Evolutionary conservation across 2,888 invertebrate genomes (phyloP).

Genomic region (Sylvicola fuscatus): DNA sequence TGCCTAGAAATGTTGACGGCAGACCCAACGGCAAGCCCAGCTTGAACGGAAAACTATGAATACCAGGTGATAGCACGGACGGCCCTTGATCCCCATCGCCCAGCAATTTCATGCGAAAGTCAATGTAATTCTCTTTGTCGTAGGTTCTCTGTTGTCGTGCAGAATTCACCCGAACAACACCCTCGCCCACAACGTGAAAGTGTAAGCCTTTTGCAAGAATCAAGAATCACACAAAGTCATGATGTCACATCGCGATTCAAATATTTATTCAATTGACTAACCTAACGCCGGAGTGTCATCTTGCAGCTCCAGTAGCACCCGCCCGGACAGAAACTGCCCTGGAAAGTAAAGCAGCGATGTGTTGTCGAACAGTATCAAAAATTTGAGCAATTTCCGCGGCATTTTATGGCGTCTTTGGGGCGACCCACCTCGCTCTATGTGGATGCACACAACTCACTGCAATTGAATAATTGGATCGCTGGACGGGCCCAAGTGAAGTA

Average conservation of each 20-base stretch:
- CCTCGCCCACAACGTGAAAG: conserved; percentile 88
- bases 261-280: conserved; percentile 25
- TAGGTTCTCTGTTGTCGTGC: conserved; percentile 67
- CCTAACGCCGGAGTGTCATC: conserved; percentile 82
- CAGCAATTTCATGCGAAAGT: conserved; percentile 79
- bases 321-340: conserved; percentile 79
- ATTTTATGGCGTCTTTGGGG: too few species aligned
- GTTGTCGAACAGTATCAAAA: conserved; percentile 84
- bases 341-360: conserved; percentile 83
- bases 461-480: too few species aligned
- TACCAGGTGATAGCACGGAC: conserved; percentile 71
- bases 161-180: conserved; percentile 70
- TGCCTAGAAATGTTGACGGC: conserved; percentile 82
- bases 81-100: conserved; percentile 74
- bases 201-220: conserved; percentile 46
- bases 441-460: too few species aligned
- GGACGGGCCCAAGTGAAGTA: too few species aligned
- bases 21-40: conserved; percentile 72
- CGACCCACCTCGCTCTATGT: too few species aligned
- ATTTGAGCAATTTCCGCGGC: conserved; percentile 79
- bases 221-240: not conserved
- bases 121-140: conserved; percentile 87
- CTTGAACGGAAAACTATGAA: conserved; percentile 90
- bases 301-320: conserved; percentile 79
- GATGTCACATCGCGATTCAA: too few species aligned